Evolutionary conservation across 2,888 invertebrate species (phyloP), one percentile per base, ranked within the genome.

Genomic region (Xanthostigma xanthostigma): DNA sequence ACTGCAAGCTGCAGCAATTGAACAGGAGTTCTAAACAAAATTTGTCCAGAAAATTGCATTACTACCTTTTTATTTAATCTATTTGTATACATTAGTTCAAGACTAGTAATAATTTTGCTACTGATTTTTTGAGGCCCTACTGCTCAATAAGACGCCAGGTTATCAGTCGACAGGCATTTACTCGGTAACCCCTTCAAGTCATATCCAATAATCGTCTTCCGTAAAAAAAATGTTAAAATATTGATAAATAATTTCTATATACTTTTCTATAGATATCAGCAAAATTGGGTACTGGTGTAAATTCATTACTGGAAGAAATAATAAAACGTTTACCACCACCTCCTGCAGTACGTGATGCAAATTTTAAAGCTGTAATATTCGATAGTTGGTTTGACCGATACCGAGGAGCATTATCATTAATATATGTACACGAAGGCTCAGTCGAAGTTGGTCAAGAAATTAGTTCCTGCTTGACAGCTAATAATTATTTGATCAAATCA

Each of bases 321-420:
- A 78, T 96, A 41, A 75, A 82, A 53, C 72, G 73, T 61, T 76
- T 95, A 58, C 93, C 93, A 17, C 75, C 82, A 41, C 90, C 91
- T 0, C 59, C 65, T 36, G 81, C 76, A 0, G 62, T 74, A 53
- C 66, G 76, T 46, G 62, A 72, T 27, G 72, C 71, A 1, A 71
- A 80, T 34, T 80, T 95, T 50, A 79, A 80, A 63, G 91, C 88
- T 0, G 69, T 96, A 41, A 71, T 95, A 49, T 94, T 94, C 68
- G 97, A 97, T 62, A 91, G 91, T 49, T 93, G 91, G 86, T 95
- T 83, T 67, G 91, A 96, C 63, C 81, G 78, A 55, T 93, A 85
- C 61, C 79, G 84, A 61, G 93, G 93, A 0, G 82, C 85, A 1
- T 68, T 92, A 48, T 80, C 84, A 55, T 68, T 90, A 33, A 74